Evolutionary conservation across 2,797 vertebrate genomes (phyloP).

Genomic region (Momotus momota): DNA sequence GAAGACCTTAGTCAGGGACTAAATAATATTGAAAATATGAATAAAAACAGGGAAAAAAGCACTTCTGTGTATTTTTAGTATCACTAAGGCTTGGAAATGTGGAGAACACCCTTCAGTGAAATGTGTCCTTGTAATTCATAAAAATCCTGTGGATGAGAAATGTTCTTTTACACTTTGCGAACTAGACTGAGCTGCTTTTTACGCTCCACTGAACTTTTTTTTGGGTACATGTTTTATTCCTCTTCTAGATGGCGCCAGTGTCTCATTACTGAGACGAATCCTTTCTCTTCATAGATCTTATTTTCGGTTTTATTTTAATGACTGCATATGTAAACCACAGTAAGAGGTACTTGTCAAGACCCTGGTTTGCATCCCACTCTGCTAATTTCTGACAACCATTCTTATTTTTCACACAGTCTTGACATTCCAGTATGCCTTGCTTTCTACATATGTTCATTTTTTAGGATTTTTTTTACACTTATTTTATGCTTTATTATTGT

Average conservation of each 20-base stretch:
- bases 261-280: not conserved
- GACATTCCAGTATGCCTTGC: accelerated
- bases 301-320: not conserved
- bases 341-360: not conserved
- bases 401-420: not conserved
- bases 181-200: not conserved
- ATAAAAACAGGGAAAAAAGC: not conserved
- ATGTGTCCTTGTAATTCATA: not conserved
- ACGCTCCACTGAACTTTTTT: not conserved
- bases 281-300: not conserved
- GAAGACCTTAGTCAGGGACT: not conserved
- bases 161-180: not conserved
- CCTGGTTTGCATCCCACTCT: not conserved
- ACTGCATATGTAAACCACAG: not conserved
- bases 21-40: not conserved
- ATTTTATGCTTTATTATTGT: not conserved
- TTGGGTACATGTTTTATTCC: not conserved
- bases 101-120: not conserved
- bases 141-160: not conserved
- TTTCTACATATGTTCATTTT: not conserved
- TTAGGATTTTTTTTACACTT: not conserved
- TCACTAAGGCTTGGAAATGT: not conserved
- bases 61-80: not conserved
- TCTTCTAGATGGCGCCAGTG: slow-evolving; percentile 67
- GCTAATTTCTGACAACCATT: not conserved